These are phyloP conservation scores for Elymnias hypermnestra DNA, from an alignment of 1,140 invertebrate genomes.

Conservation along the genomic window DNA sequence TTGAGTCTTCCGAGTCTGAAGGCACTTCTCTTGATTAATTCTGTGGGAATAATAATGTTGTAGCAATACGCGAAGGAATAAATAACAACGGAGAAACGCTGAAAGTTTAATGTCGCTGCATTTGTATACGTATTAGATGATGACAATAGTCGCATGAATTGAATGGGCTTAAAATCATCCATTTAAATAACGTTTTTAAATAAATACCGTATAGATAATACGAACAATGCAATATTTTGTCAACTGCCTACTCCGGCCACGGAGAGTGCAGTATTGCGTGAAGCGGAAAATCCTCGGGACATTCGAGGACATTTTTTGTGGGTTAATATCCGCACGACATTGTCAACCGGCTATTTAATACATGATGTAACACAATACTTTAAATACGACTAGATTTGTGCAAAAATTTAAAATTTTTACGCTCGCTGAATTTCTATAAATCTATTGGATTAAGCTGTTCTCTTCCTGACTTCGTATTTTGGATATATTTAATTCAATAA, in stretches of 20 bases:
- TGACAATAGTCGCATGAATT: slow-evolving; percentile 60
- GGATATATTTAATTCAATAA: no score
- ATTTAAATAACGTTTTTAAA: slow-evolving; percentile 76
- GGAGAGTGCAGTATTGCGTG: slow-evolving; percentile 69
- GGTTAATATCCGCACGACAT: slow-evolving; percentile 74
- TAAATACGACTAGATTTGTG: slow-evolving; percentile 73
- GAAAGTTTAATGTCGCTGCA: slow-evolving; percentile 17
- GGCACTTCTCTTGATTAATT: slow-evolving; percentile 25
- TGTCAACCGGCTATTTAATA: slow-evolving; percentile 74
- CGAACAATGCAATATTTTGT: slow-evolving; percentile 76
- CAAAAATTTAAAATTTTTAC: slow-evolving; percentile 73
- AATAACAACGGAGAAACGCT: slow-evolving; percentile 7
- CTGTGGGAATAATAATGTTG: slow-evolving; percentile 12
- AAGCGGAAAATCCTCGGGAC: slow-evolving; percentile 75
- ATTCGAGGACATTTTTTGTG: slow-evolving; percentile 74
- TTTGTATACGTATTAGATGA: slow-evolving; percentile 55
- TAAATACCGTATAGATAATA: slow-evolving; percentile 74
- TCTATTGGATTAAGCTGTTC: slow-evolving; percentile 62
- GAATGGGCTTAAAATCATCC: slow-evolving; percentile 72
- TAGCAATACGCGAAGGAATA: slow-evolving; percentile 5
- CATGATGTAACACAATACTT: slow-evolving; percentile 73
- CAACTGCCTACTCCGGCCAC: slow-evolving; percentile 65
- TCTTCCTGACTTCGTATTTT: slow-evolving; percentile 4
- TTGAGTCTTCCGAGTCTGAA: slow-evolving; percentile 16
- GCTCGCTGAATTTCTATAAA: slow-evolving; percentile 55